A percentile compares a stretch with the other conserved stretches of the same genome.
These are phyloP conservation scores for Cyphomyrmex costatus DNA, from an alignment of 1,140 invertebrate genomes.

Conservation along the genomic window DNA sequence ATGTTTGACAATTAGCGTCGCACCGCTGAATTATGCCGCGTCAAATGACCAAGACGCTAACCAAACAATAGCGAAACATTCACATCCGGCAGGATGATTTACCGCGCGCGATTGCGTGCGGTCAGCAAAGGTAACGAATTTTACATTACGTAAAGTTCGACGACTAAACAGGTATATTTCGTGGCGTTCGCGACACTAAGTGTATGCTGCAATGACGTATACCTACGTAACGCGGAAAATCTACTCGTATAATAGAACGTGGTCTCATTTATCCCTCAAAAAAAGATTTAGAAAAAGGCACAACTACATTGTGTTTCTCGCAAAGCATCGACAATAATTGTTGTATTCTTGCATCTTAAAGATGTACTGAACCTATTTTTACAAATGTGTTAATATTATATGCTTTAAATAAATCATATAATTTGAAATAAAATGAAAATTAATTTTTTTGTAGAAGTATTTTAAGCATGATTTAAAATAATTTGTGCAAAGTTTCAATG, in stretches of 20 bases:
- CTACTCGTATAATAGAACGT: neutral
- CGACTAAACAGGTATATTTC: neutral
- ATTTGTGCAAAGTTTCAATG: too few species aligned
- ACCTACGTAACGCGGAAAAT: neutral
- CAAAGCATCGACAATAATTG: neutral
- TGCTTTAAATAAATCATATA: too few species aligned
- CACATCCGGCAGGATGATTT: conserved; percentile 43
- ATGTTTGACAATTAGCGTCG: conserved; percentile 17
- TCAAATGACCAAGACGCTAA: conserved; percentile 32
- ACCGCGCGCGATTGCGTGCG: conserved; percentile 35
- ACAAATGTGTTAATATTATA: too few species aligned
- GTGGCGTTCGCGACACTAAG: neutral
- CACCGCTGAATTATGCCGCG: conserved; percentile 16
- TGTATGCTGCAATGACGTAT: neutral
- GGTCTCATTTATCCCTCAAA: neutral
- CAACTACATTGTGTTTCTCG: neutral
- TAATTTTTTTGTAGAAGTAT: too few species aligned
- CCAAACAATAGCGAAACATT: neutral
- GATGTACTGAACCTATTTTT: too few species aligned
- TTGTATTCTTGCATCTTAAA: neutral
- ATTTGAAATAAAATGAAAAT: too few species aligned
- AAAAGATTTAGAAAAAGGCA: neutral
- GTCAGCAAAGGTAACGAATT: conserved; percentile 50
- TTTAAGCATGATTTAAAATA: too few species aligned
- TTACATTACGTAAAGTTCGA: conserved; percentile 44